A percentile compares a stretch with the other conserved stretches of the same genome.
These are phyloP conservation scores for Axea sp. DNA, from an alignment of 2,888 invertebrate species.

Conservation along the genomic window DNA sequence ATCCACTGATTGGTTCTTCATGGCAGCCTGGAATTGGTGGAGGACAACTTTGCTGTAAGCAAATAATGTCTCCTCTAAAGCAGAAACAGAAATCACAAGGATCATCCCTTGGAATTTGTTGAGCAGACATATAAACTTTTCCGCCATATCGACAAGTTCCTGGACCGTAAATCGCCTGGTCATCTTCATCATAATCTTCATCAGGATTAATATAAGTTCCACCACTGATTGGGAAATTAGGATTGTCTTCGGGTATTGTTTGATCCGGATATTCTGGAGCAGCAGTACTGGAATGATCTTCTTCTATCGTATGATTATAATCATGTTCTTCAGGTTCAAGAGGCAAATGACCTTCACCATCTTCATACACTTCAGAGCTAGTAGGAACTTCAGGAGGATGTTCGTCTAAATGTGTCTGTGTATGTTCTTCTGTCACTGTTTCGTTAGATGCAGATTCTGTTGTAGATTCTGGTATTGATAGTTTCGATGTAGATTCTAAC, in stretches of 20 bases:
- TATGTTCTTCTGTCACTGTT: slow-evolving; percentile 35
- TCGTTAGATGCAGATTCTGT: slow-evolving; percentile 47
- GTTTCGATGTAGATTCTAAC: too few species aligned
- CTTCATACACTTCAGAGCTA: slow-evolving; percentile 60
- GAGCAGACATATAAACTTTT: slow-evolving; percentile 95
- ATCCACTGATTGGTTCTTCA: slow-evolving; percentile 94
- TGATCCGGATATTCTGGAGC: slow-evolving; percentile 72
- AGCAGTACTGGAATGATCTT: slow-evolving; percentile 46
- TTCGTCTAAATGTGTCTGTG: slow-evolving; percentile 58
- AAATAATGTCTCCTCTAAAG: slow-evolving; percentile 97
- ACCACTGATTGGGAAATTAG: slow-evolving; percentile 73
- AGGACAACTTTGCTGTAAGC: slow-evolving; percentile 96
- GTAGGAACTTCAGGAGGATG: slow-evolving; percentile 63
- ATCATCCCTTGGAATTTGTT: slow-evolving; percentile 96
- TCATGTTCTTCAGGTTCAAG: slow-evolving; percentile 65
- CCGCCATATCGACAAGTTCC: slow-evolving; percentile 96
- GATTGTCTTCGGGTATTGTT: slow-evolving; percentile 69
- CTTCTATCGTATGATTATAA: slow-evolving; percentile 63
- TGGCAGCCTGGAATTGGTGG: slow-evolving; percentile 95
- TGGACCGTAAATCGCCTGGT: slow-evolving; percentile 88
- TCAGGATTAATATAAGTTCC: slow-evolving; percentile 81
- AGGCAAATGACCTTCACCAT: slow-evolving; percentile 64
- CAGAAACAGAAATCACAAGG: slow-evolving; percentile 98
- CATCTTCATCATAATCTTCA: slow-evolving; percentile 88
- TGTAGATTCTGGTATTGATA: slow-evolving; percentile 14